A percentile compares a stretch with the other conserved stretches of the same genome.
Conservation (phyloP, 2,113 vertebrate genomes). For the Speoplatyrhinus poulsoni region DNA sequence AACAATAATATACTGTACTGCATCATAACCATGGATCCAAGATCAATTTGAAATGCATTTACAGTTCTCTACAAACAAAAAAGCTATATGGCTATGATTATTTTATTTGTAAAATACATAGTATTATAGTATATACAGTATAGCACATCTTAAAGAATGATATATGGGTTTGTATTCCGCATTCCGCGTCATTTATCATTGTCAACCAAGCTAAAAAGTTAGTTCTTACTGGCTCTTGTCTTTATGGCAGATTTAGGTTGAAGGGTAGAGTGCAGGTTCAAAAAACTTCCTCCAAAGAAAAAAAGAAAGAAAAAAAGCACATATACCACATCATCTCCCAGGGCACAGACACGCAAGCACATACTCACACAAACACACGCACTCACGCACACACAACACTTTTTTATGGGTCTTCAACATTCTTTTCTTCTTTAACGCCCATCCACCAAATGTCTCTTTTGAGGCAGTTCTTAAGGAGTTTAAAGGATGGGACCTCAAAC, state of each 20-base stretch:
- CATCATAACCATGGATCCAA: too few relatives aligned
- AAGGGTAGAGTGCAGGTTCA: neutral
- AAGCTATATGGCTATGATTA: neutral
- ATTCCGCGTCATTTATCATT: conserved; percentile 9
- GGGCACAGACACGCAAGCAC: neutral
- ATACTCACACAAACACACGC: neutral
- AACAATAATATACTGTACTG: neutral
- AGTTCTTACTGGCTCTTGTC: conserved; percentile 25
- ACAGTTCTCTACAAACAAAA: neutral
- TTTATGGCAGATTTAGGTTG: conserved; percentile 8
- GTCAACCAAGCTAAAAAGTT: conserved; percentile 31
- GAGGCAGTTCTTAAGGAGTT: conserved; percentile 21
- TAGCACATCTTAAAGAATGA: conserved; percentile 14
- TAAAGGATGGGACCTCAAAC: conserved; percentile 27
- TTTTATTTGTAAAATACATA: neutral
- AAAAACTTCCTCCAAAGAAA: neutral
- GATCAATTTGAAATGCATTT: too few relatives aligned
- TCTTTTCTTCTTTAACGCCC: neutral
- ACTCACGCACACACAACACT: neutral
- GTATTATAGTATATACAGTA: too few relatives aligned
- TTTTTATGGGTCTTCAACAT: neutral
- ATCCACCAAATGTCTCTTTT: conserved; percentile 28
- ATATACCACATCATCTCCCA: neutral
- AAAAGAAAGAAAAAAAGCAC: neutral
- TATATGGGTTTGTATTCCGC: conserved; percentile 22